Conservation (phyloP, 2,113 vertebrate genomes). For the human (Homo sapiens) region GRCh38 chr9:35734001-35734500, state of each 20-base stretch:
- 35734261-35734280: not conserved
- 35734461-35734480: slow-evolving; percentile 26
- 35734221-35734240: too few species aligned
- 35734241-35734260: not conserved
- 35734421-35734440: not conserved
- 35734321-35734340: not conserved
- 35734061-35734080: too few species aligned
- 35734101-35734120: too few species aligned
- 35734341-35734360: not conserved
- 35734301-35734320: not conserved
- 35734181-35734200: too few species aligned
- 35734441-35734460: not conserved
- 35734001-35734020: too few species aligned
- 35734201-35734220: too few species aligned
- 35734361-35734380: not conserved
- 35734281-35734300: not conserved
- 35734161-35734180: too few species aligned
- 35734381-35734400: not conserved
- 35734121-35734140: too few species aligned
- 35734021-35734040: too few species aligned
- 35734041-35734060: too few species aligned
- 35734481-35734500: slow-evolving; percentile 30
- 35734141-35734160: too few species aligned
- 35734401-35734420: not conserved
- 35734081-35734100: too few species aligned